Evolutionary conservation across 2,797 vertebrate species (phyloP).

Genomic region (Enteromius thamalakanensis): DNA sequence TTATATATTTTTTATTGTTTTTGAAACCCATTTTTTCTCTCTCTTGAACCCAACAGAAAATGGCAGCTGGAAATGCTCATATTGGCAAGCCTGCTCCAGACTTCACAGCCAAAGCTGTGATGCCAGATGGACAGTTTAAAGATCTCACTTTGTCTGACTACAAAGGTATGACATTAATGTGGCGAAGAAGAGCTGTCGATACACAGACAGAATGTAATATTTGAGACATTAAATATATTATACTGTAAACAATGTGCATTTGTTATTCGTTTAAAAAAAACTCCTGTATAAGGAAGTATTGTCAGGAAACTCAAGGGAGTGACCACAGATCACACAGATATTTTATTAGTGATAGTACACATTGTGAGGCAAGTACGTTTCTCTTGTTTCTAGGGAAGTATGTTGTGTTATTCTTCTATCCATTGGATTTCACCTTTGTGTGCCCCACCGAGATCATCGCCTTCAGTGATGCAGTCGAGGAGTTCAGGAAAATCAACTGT

Average conservation of each 20-base stretch:
- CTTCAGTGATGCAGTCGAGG: slow-evolving; percentile 91
- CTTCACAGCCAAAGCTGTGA: slow-evolving; percentile 93
- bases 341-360: neutral
- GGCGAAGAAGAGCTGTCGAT: slow-evolving; percentile 8
- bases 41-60: slow-evolving; percentile 70
- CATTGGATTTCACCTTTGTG: slow-evolving; percentile 97
- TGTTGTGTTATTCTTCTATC: slow-evolving; percentile 96
- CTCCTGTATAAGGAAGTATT: neutral
- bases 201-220: neutral
- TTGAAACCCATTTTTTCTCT: slow-evolving; percentile 22
- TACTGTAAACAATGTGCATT: neutral
- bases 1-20: neutral
- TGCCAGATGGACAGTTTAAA: slow-evolving; percentile 93
- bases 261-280: neutral
- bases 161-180: slow-evolving; percentile 79
- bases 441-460: slow-evolving; percentile 98
- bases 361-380: neutral
- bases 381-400: slow-evolving; percentile 85
- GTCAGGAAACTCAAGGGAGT: neutral
- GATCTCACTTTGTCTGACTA: slow-evolving; percentile 90
- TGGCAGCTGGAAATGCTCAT: slow-evolving; percentile 93
- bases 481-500: slow-evolving; percentile 93
- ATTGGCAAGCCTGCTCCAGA: slow-evolving; percentile 93
- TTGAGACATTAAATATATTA: neutral
- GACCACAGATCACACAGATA: neutral